Evolutionary conservation across 1,140 invertebrate genomes (phyloP), one percentile per base, ranked within the genome.

Genomic region (Cephus cinctus): DNA sequence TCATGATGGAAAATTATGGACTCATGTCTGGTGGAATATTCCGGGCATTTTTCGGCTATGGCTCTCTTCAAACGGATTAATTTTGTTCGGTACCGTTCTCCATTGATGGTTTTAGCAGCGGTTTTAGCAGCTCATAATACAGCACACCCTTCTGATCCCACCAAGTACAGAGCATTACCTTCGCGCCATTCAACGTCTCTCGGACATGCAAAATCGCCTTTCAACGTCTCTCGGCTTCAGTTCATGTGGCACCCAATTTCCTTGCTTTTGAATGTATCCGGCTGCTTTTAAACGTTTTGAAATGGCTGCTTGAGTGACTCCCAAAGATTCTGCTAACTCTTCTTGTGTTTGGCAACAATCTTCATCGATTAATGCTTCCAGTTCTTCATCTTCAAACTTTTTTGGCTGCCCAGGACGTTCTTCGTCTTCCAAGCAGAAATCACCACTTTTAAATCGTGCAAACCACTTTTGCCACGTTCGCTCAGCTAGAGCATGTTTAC

Each of bases 311-410:
- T 39, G 27, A 44, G 9, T 18, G 18, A 54, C 52, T 31, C 35
- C 23, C 21, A 51, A 23, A 31, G 50, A 5, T 43, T 18, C 16
- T 23, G 43, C 23, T 3, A 48, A 42, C 22, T 47, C 43, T 25
- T 46, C 36, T 47, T 42, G 53, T 31, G 53, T 55, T 47, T 55
- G 43, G 31, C 35, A 41, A 12, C 43, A 42, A 35, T 55, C 50
- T 47, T 47, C 5, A 21, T 52, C 43, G 12, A 55, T 36, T 38
- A 52, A 52, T 35, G 34, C 43, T 43, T 52, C 43, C 44, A 56
- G 48, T 51, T 52, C 49, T 34, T 19, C 22, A 40, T 52, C 45
- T 52, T 52, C 39, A 39, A 55, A 80, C n/a, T 40, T 47, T 51
- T 51, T 15, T 25, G 25, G 25, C 25, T 27, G 1, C n/a, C 1